A percentile compares a stretch with the other conserved stretches of the same genome.
Conservation (phyloP, 2,797 vertebrate species). For the Gallinago solitaria region DNA sequence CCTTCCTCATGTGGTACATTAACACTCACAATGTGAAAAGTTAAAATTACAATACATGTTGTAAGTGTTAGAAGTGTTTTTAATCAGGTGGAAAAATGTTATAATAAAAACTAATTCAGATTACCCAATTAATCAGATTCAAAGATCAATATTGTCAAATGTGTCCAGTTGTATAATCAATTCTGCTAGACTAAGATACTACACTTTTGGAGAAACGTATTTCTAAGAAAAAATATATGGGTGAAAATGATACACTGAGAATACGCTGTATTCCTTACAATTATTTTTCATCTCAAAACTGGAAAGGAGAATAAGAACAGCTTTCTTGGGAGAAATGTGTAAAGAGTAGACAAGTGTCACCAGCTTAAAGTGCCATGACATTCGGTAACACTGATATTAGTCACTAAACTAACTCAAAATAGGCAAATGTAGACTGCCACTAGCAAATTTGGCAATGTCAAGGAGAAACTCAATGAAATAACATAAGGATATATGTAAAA, state of each 20-base stretch:
- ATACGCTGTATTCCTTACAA: background rate
- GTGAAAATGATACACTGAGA: background rate
- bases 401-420: conserved; percentile 29
- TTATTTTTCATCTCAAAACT: background rate
- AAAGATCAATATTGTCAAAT: background rate
- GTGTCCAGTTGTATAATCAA: background rate
- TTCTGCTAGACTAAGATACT: background rate
- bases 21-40: background rate
- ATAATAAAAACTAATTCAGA: background rate
- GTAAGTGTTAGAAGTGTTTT: background rate
- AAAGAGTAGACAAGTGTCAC: conserved; percentile 9
- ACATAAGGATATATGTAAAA: background rate
- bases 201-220: background rate
- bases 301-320: background rate
- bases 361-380: background rate
- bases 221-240: background rate
- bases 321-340: background rate
- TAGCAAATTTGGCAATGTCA: background rate
- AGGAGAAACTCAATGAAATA: background rate
- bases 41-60: background rate
- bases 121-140: background rate
- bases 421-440: background rate
- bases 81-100: background rate
- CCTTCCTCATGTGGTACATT: background rate
- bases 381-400: conserved; percentile 4